phyloP scores from a whole-genome alignment of 2,888 invertebrate species.

The Drosophila peninsularis region DNA sequence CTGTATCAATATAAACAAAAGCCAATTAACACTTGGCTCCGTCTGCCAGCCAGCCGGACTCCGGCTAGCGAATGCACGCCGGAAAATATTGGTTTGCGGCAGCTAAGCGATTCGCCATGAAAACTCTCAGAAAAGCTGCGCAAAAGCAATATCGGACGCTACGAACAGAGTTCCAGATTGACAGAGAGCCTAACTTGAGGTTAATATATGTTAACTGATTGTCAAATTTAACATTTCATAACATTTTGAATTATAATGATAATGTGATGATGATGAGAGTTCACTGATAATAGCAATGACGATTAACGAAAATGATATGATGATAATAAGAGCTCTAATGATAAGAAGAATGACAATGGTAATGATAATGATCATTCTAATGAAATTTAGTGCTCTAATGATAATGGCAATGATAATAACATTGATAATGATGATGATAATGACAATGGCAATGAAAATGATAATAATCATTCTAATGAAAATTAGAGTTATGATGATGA shows the following conservation, averaged over 20 bases:
- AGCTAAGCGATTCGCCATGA: constrained; percentile 20
- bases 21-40: constrained; percentile 59
- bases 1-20: constrained; percentile 12
- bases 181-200: neutral
- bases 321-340: neutral
- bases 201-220: neutral
- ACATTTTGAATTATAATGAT: neutral
- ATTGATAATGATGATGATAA: neutral
- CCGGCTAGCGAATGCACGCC: constrained; percentile 33
- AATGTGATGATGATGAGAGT: neutral
- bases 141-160: constrained; percentile 14
- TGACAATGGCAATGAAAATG: neutral
- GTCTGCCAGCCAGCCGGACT: neutral
- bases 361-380: neutral
- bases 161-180: neutral
- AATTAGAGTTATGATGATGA: neutral
- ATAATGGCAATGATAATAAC: neutral
- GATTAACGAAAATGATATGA: neutral
- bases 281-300: neutral
- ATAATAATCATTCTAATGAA: neutral
- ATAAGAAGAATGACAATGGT: neutral
- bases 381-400: neutral
- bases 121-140: constrained; percentile 40
- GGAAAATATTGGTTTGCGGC: constrained; percentile 56
- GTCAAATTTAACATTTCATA: neutral